These are phyloP conservation scores for Nothobranchius furzeri DNA, from an alignment of 2,113 vertebrate genomes.

Conservation along the genomic window DNA sequence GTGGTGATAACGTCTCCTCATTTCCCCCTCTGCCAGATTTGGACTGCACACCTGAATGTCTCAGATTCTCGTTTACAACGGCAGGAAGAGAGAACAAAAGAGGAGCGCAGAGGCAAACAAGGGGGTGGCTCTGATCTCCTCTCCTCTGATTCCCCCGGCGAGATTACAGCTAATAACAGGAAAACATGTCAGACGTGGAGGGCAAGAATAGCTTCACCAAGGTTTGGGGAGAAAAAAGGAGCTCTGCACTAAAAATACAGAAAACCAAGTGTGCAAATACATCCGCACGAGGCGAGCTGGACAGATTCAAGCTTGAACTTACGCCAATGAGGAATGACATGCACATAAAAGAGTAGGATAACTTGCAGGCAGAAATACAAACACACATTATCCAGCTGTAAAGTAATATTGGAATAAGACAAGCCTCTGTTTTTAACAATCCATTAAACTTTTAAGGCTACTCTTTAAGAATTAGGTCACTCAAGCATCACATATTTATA, in stretches of 20 bases:
- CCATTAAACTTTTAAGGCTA: constrained; percentile 23
- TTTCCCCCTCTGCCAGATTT: constrained; percentile 61
- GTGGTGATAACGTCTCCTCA: constrained; percentile 62
- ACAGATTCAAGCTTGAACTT: not conserved
- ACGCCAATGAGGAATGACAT: not conserved
- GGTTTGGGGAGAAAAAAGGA: constrained; percentile 6
- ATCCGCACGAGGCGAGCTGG: not conserved
- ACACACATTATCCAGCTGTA: not conserved
- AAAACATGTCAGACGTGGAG: constrained; percentile 11
- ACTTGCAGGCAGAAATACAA: constrained; percentile 1
- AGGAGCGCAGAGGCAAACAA: constrained; percentile 19
- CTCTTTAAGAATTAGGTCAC: constrained; percentile 30
- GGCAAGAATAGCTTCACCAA: constrained; percentile 10
- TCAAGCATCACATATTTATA: constrained; percentile 1
- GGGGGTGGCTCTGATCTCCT: constrained; percentile 33
- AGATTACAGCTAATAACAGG: constrained; percentile 51
- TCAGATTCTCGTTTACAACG: constrained; percentile 38
- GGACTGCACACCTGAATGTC: constrained; percentile 44
- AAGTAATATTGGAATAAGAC: constrained; percentile 3
- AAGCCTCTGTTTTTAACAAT: not conserved
- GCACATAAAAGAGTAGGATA: not conserved
- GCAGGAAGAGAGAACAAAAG: constrained; percentile 48
- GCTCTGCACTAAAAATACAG: constrained; percentile 17
- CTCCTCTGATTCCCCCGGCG: constrained; percentile 35
- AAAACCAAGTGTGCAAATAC: not conserved